Evolutionary conservation across 92 coral and sea anemone genomes (phyloP), one percentile per base, ranked within the genome.

Genomic region (Desmophyllum pertusum): DNA sequence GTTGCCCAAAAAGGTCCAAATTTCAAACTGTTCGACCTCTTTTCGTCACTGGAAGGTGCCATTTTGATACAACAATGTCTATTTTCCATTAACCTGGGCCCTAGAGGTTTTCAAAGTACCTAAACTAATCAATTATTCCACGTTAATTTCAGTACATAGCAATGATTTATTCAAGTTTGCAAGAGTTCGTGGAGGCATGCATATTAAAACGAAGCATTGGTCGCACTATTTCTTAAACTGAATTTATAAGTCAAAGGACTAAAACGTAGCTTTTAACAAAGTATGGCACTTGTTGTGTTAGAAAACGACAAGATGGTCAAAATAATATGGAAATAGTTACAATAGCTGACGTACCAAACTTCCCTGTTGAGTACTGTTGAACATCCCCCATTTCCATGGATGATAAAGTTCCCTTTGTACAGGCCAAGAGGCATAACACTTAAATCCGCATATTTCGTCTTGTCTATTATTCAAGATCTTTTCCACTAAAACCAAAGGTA

Each of bases 341-440:
- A 31, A 43, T 80, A 23, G 18, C 30, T 63, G 39, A 46, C 73
- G 71, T 78, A 78, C 83, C 84, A 45, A 33, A 19, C 25, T 6
- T 68, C 76, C 66, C 14, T 48, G 66, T 68, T 13, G 39, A 35
- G 35, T 38, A 3, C 14, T 48, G 66, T 68, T 13, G 39, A 35
- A 46, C 55, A 3, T 3, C n/a, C 29, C 53, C 50, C n/a, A 3
- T 45, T 33, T 5, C 70, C 61, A 4, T 13, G 37, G 33, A 42
- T 43, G 35, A 46, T 62, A 41, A 27, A 30, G 30, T 9, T 9
- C 2, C 21, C 65, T n/a, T n/a, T n/a, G n/a, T n/a, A n/a, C n/a
- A n/a, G n/a, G n/a, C n/a, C n/a, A n/a, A n/a, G n/a, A n/a, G n/a
- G 43, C 1, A 19, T 6, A 43, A 5, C 33, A 40, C 81, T 33